Conservation (phyloP, 2,888 invertebrate species). For the Tanypteryx hageni region DNA sequence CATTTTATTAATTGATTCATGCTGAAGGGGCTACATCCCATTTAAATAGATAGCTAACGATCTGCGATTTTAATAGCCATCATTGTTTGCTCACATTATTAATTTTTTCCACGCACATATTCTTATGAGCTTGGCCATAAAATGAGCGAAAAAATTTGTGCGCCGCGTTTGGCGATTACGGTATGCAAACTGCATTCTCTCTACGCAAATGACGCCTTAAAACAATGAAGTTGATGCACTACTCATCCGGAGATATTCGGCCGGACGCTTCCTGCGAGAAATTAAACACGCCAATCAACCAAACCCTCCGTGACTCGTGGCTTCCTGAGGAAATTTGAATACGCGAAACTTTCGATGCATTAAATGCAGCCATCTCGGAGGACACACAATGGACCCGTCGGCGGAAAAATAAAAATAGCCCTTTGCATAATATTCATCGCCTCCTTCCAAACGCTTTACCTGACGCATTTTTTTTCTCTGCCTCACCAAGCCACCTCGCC, state of each 20-base stretch:
- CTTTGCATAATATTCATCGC: slow-evolving; percentile 1
- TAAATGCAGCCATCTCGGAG: background rate
- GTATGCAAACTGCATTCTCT: background rate
- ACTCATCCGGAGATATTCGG: background rate
- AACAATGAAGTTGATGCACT: slow-evolving; percentile 19
- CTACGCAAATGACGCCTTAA: background rate
- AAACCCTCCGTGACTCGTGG: background rate
- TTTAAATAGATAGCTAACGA: too few relatives aligned
- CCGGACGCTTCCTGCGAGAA: background rate
- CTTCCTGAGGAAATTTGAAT: slow-evolving; percentile 12
- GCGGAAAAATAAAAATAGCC: background rate
- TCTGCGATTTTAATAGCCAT: background rate
- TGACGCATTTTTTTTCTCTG: too few relatives aligned
- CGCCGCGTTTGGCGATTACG: background rate
- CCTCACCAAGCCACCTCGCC: background rate
- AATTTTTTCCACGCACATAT: background rate
- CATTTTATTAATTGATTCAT: too few relatives aligned
- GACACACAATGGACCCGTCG: slow-evolving; percentile 27
- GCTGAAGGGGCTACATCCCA: too few relatives aligned
- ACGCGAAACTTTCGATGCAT: background rate
- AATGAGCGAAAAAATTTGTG: background rate
- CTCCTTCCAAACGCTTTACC: background rate
- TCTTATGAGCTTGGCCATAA: background rate
- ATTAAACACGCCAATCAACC: slow-evolving; percentile 23
- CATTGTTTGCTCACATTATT: background rate